Evolutionary conservation across 2,888 invertebrate genomes (phyloP), one percentile per base, ranked within the genome.

Genomic region (Tetropium fuscum): DNA sequence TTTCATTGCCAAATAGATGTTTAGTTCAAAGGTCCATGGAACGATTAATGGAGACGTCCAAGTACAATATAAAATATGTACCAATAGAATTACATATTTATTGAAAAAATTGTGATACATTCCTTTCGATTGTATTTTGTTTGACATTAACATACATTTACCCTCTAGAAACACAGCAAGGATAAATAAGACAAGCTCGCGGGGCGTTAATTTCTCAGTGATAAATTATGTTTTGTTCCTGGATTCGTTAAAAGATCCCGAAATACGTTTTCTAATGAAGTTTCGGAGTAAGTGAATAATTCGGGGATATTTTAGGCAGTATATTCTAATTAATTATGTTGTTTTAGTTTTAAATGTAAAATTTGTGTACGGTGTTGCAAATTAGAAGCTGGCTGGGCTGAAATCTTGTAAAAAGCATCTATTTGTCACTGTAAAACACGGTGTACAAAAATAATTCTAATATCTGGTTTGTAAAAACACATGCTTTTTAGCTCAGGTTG

Each of bases 401-500:
- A 53, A n/a, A 48, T 56, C 58, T 53, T 58, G 68, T 68, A 66
- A 66, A 68, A 68, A 66, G 66, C 66, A 58, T 60, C 63, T 62
- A 68, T 68, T 68, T 64, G 68, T 68, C 68, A 68, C 57, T 68
- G 68, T 68, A 51, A 20, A 65, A 62, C 60, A 61, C 53, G 57
- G 47, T 54, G 53, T 53, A 53, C 53, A 53, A 64, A 58, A 64
- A 66, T 64, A 66, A 60, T 64, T 55, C 51, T 53, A 51, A 59
- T 58, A 58, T 63, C 60, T 60, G 60, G 55, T 56, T 58, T 60
- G 56, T 58, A 53, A 59, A 59, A 65, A 63, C 65, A 65, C 58
- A 68, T 75, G 74, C 72, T 74, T 72, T 73, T 75, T 74, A 73
- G 72, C 72, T 70, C 74, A 70, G 58, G 67, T 54, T 60, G 69